A percentile compares a stretch with the other conserved stretches of the same genome.
phyloP scores from a whole-genome alignment of 2,888 invertebrate genomes.

The Agriotes lineatus region DNA sequence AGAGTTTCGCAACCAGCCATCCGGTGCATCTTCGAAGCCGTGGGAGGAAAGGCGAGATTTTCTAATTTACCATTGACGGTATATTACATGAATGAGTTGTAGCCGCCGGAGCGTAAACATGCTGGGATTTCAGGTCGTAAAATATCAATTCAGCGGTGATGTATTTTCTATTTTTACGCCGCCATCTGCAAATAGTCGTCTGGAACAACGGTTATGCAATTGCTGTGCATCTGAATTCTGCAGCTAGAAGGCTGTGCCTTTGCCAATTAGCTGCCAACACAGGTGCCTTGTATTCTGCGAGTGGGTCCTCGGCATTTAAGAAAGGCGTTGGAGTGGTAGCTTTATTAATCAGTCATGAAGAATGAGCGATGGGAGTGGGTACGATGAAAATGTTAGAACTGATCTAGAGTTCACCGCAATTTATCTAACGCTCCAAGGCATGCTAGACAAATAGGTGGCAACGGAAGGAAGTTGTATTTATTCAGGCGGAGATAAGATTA shows the following conservation, averaged over 20 bases:
- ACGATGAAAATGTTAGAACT: too few relatives aligned
- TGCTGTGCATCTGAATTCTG: neutral
- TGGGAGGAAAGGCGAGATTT: neutral
- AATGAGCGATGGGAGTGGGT: too few relatives aligned
- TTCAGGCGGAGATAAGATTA: neutral
- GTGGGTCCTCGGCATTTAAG: neutral
- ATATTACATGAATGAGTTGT: constrained; percentile 5
- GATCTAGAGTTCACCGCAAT: too few relatives aligned
- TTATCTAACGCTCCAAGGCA: too few relatives aligned
- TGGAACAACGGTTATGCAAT: neutral
- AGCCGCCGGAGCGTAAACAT: neutral
- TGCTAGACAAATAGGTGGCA: neutral
- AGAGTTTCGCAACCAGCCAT: too few relatives aligned
- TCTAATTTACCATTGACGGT: constrained; percentile 8
- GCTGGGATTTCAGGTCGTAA: neutral
- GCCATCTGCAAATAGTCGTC: too few relatives aligned
- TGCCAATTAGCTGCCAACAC: neutral
- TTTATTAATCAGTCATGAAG: too few relatives aligned
- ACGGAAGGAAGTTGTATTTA: neutral
- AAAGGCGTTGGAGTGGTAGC: too few relatives aligned
- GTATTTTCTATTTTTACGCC: neutral
- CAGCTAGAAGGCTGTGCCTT: neutral
- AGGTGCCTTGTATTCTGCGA: neutral
- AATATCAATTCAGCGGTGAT: constrained; percentile 17
- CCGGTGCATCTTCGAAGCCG: too few relatives aligned